phyloP scores from a whole-genome alignment of 2,888 invertebrate species.

The Mythimna lalbum region DNA sequence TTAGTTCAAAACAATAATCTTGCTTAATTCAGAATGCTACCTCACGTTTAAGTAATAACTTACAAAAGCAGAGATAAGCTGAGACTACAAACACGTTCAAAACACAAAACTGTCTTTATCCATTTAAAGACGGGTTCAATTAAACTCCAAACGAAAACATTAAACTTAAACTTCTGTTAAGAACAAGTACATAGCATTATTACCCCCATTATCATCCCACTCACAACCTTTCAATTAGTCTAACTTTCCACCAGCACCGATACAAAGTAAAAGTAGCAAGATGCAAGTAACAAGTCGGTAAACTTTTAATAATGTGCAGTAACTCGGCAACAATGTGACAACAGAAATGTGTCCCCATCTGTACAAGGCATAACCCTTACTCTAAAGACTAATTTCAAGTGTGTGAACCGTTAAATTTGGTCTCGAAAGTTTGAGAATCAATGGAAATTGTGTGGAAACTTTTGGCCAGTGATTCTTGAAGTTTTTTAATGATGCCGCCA shows the following conservation, averaged over 20 bases:
- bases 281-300: slow-evolving; percentile 6
- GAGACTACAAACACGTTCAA: neutral
- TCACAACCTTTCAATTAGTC: slow-evolving; percentile 26
- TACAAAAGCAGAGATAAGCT: neutral
- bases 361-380: slow-evolving; percentile 35
- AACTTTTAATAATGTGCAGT: slow-evolving; percentile 53
- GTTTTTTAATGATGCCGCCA: slow-evolving; percentile 54
- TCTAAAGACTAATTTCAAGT: slow-evolving; percentile 50
- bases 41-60: neutral
- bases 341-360: slow-evolving; percentile 39
- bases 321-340: slow-evolving; percentile 37
- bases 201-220: slow-evolving; percentile 6
- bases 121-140: neutral
- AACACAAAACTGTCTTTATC: slow-evolving; percentile 2
- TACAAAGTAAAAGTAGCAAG: slow-evolving; percentile 22
- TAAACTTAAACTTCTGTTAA: slow-evolving; percentile 4
- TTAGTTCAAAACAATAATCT: no score
- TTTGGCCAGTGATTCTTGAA: slow-evolving; percentile 49
- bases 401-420: slow-evolving; percentile 56
- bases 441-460: slow-evolving; percentile 48
- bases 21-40: neutral
- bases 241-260: slow-evolving; percentile 15
- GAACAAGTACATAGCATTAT: slow-evolving; percentile 26
- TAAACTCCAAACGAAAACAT: slow-evolving; percentile 7
- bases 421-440: slow-evolving; percentile 49